phyloP scores from a whole-genome alignment of 2,888 invertebrate species.

The Agrochola litura region DNA sequence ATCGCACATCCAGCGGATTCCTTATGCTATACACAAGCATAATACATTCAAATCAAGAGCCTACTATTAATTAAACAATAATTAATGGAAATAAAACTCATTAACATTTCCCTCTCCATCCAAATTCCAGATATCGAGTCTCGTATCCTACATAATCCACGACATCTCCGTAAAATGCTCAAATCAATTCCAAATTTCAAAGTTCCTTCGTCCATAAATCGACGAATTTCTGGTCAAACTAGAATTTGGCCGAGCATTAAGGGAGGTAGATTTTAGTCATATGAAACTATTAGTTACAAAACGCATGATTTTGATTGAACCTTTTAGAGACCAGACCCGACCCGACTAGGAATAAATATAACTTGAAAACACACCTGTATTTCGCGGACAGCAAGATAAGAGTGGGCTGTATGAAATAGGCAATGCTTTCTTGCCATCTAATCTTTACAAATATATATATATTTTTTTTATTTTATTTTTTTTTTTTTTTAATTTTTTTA shows the following conservation, averaged over 20 bases:
- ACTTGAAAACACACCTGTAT: background rate
- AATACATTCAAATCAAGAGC: no score
- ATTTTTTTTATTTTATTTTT: no score
- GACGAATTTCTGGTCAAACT: slow-evolving; percentile 25
- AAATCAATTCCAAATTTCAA: background rate
- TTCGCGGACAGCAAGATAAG: no score
- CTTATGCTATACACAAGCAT: no score
- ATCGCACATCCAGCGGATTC: no score
- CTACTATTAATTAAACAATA: background rate
- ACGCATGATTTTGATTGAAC: background rate
- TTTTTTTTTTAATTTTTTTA: no score
- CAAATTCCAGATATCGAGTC: background rate
- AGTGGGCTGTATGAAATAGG: no score
- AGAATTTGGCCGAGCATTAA: slow-evolving; percentile 2
- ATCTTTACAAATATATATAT: no score
- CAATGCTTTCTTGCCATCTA: no score
- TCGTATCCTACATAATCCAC: background rate
- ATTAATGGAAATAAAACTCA: background rate
- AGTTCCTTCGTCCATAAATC: slow-evolving; percentile 22
- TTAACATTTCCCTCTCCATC: background rate
- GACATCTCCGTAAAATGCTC: slow-evolving; percentile 11
- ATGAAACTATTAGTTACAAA: background rate
- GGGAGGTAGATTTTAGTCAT: slow-evolving; percentile 10
- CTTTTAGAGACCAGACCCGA: background rate
- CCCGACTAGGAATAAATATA: background rate